phyloP scores from a whole-genome alignment of 2,797 vertebrate species.

The Malurus splendens region DNA sequence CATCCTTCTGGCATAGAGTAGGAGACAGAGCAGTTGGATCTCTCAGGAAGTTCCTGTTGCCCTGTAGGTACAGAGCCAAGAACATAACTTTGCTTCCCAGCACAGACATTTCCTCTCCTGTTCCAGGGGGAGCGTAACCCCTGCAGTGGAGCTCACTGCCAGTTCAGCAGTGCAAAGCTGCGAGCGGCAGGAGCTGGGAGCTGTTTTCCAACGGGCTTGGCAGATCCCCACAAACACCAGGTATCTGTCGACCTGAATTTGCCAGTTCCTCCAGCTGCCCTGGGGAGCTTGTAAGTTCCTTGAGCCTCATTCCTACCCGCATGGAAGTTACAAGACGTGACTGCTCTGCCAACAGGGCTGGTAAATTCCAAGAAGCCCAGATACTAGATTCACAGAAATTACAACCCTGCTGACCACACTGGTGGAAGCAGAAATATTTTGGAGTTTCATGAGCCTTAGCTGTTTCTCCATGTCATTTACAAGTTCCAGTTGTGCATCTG shows the following conservation, averaged over 20 bases:
- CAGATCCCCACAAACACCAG: neutral
- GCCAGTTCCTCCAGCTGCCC: conserved; percentile 6
- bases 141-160: neutral
- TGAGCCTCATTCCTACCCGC: neutral
- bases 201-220: conserved; percentile 10
- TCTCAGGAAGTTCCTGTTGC: neutral
- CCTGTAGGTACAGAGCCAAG: neutral
- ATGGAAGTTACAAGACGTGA: neutral
- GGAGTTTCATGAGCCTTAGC: conserved; percentile 15
- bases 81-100: neutral
- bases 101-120: neutral
- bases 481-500: conserved; percentile 8
- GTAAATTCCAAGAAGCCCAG: conserved; percentile 47
- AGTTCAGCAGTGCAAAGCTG: neutral
- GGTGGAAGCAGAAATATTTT: conserved; percentile 7
- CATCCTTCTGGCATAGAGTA: neutral
- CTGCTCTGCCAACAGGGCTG: conserved; percentile 5
- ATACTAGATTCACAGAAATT: conserved; percentile 48
- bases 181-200: neutral
- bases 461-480: conserved; percentile 13
- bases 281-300: conserved; percentile 26
- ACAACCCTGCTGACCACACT: conserved; percentile 26
- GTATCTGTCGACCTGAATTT: conserved; percentile 15
- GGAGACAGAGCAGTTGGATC: neutral
- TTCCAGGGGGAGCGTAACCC: neutral